Evolutionary conservation across 2,797 vertebrate species (phyloP).

Genomic region (Micropoecilia bifurca): DNA sequence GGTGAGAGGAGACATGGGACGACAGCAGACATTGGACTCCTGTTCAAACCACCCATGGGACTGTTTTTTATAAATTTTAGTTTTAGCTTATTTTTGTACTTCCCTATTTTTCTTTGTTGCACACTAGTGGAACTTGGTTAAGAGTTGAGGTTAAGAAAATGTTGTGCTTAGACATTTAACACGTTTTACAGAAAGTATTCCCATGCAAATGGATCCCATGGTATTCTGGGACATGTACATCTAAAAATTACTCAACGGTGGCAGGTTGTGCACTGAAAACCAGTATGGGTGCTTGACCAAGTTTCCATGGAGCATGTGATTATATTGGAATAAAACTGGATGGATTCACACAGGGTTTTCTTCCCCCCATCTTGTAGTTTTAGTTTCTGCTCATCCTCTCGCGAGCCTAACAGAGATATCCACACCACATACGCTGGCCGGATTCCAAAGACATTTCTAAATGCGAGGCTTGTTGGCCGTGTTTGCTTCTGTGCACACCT

Average conservation of each 20-base stretch:
- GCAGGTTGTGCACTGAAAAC: background rate
- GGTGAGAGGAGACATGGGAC: background rate
- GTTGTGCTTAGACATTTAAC: background rate
- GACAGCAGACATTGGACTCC: background rate
- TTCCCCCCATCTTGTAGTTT: background rate
- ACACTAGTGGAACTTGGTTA: background rate
- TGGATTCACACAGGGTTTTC: background rate
- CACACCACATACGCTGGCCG: background rate
- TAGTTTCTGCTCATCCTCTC: background rate
- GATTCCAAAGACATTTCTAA: background rate
- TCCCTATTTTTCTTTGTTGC: background rate
- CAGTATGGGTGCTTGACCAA: background rate
- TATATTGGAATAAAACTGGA: background rate
- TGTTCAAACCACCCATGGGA: background rate
- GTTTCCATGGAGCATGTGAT: background rate
- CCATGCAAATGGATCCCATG: background rate
- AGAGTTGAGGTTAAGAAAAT: background rate
- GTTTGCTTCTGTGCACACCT: constrained; percentile 43
- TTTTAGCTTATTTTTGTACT: constrained; percentile 1
- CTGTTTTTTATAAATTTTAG: background rate
- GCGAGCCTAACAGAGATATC: background rate
- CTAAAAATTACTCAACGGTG: background rate
- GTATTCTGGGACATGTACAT: background rate
- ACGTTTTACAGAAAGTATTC: background rate
- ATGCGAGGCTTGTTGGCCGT: background rate